Percentiles rank a stretch among this genome's conserved stretches.
These are phyloP conservation scores for Patella vulgata DNA, from an alignment of 1,140 invertebrate species.

Conservation along the genomic window DNA sequence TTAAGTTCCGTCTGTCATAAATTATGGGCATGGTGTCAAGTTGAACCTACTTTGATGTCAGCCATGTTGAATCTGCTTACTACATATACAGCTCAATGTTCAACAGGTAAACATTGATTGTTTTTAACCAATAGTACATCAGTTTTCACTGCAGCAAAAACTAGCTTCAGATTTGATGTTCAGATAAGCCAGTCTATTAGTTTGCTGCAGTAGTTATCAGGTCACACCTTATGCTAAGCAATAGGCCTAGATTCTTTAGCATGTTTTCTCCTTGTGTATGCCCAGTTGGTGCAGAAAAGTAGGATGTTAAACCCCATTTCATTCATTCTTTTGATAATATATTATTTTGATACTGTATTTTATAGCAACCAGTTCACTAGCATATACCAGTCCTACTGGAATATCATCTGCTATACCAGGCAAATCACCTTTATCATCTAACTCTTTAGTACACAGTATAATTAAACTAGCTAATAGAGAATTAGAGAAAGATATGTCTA, in stretches of 20 bases:
- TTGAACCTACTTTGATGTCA: constrained; percentile 47
- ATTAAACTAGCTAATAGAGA: constrained; percentile 49
- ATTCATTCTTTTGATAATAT: too few relatives aligned
- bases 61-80: constrained; percentile 47
- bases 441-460: constrained; percentile 56
- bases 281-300: too few relatives aligned
- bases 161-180: too few relatives aligned
- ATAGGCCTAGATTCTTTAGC: too few relatives aligned
- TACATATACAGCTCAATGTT: constrained; percentile 55
- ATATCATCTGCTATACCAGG: constrained; percentile 11
- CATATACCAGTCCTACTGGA: constrained; percentile 33
- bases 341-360: too few relatives aligned
- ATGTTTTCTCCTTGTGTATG: too few relatives aligned
- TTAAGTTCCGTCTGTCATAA: constrained; percentile 48
- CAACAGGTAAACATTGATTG: constrained; percentile 41
- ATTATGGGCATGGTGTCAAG: constrained; percentile 59
- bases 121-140: too few relatives aligned
- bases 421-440: constrained; percentile 37
- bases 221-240: too few relatives aligned
- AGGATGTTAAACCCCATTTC: too few relatives aligned
- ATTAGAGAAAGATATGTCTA: constrained; percentile 30
- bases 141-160: too few relatives aligned
- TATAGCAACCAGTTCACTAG: constrained; percentile 56
- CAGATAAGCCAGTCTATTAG: too few relatives aligned
- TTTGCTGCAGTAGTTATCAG: too few relatives aligned